These are phyloP conservation scores for Dasyprocta punctata DNA, from an alignment of 2,113 vertebrate genomes.

Conservation along the genomic window DNA sequence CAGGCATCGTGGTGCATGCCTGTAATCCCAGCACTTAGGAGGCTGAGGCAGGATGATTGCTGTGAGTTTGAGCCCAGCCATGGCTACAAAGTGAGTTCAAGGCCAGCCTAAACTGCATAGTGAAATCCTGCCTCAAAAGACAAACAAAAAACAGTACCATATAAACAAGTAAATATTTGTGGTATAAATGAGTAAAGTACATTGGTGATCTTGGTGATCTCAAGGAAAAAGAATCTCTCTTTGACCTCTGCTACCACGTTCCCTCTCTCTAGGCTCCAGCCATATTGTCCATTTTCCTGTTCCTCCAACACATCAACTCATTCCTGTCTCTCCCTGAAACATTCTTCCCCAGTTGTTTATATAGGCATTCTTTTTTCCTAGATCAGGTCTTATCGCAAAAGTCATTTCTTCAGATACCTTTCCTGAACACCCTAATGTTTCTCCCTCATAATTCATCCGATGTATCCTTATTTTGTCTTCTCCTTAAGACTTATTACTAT, in stretches of 20 bases:
- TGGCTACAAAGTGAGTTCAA: neutral
- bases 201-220: neutral
- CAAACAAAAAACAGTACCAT: neutral
- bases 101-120: neutral
- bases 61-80: neutral
- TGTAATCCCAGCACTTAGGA: neutral
- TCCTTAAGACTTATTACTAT: neutral
- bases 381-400: neutral
- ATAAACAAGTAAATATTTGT: neutral
- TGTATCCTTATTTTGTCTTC: neutral
- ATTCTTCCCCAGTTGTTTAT: neutral
- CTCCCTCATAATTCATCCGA: neutral
- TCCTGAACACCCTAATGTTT: neutral
- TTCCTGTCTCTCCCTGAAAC: neutral
- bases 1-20: neutral
- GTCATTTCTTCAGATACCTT: slow-evolving; percentile 39
- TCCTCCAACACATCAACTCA: neutral
- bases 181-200: too few relatives aligned
- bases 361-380: neutral
- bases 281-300: neutral
- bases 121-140: neutral
- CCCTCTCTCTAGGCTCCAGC: neutral
- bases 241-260: neutral
- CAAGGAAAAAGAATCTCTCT: slow-evolving; percentile 14
- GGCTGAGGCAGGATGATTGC: neutral